Percentiles rank a stretch among this genome's conserved stretches.
Conservation (phyloP, 2,888 invertebrate genomes). For the Dryomyza anilis region DNA sequence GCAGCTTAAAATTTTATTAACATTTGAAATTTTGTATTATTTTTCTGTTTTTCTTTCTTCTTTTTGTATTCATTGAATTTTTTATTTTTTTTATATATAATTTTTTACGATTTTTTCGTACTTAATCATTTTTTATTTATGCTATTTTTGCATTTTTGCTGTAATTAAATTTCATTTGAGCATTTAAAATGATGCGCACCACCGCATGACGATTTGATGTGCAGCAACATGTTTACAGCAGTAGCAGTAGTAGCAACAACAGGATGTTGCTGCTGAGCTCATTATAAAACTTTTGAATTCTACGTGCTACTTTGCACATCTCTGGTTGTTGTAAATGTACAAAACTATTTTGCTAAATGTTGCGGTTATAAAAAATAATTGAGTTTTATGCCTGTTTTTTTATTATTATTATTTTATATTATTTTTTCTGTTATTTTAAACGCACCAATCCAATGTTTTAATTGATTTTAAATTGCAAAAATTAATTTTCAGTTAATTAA, state of each 20-base stretch:
- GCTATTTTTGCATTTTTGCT: neutral
- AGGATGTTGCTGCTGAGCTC: too few species aligned
- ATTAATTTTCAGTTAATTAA: neutral
- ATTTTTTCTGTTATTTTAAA: too few species aligned
- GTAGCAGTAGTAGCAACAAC: neutral
- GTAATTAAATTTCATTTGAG: too few species aligned
- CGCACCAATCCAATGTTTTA: too few species aligned
- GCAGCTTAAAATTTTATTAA: too few species aligned
- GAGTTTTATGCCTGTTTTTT: neutral
- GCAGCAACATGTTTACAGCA: neutral
- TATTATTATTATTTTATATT: too few species aligned
- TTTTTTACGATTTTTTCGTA: neutral
- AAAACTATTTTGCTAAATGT: neutral
- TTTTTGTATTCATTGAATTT: neutral
- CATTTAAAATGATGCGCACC: too few species aligned
- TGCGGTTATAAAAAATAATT: neutral
- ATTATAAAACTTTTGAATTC: too few species aligned
- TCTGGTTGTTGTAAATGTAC: too few species aligned
- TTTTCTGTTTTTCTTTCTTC: neutral
- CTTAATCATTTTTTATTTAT: neutral
- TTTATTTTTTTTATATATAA: neutral
- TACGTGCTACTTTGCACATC: too few species aligned
- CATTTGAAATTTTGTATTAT: neutral
- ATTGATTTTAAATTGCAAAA: too few species aligned
- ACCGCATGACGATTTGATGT: neutral